Evolutionary conservation across 2,888 invertebrate genomes (phyloP), one percentile per base, ranked within the genome.

Genomic region (Gerris lacustris): DNA sequence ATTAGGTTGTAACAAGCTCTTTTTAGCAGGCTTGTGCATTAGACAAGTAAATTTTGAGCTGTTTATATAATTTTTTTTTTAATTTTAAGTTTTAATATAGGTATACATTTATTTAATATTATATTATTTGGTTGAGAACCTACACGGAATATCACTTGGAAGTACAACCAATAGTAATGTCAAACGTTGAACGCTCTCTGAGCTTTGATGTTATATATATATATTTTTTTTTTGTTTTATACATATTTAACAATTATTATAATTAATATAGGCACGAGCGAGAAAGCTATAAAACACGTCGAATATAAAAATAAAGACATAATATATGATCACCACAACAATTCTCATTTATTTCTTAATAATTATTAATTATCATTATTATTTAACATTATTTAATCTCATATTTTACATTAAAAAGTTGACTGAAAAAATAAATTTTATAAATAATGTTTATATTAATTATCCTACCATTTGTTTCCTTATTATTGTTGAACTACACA

Each of bases 261-360:
- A n/a, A n/a, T n/a, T n/a, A n/a, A n/a, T n/a, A n/a, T 76, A 76
- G 76, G 76, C 76, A 76, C 76, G 73, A 74, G 74, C 73, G 74
- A 72, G 71, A 72, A 69, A 73, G 73, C 71, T 72, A 63, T 63
- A 72, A 69, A 72, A 63, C 47, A 55, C 63, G 63, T 67, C 71
- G 45, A 63, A 67, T 31, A 67, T 63, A 66, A 45, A 68, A 68
- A 68, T 18, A 47, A 55, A 68, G 68, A 47, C 45, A 67, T 43
- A 67, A 62, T 69, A 66, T 66, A 69, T 44, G 55, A 71, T 69
- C 55, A 69, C 62, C n/a, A 68, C 47, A 71, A 55, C 55, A 9
- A 9, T 55, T 9, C 55, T 9, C 55, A 15, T 7, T 9, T 55
- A 55, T 15, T 55, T 7, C 15, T 55, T 55, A 55, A 15, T 55